Evolutionary conservation across 1,140 invertebrate species (phyloP).

Genomic region (Araneus ventricosus): DNA sequence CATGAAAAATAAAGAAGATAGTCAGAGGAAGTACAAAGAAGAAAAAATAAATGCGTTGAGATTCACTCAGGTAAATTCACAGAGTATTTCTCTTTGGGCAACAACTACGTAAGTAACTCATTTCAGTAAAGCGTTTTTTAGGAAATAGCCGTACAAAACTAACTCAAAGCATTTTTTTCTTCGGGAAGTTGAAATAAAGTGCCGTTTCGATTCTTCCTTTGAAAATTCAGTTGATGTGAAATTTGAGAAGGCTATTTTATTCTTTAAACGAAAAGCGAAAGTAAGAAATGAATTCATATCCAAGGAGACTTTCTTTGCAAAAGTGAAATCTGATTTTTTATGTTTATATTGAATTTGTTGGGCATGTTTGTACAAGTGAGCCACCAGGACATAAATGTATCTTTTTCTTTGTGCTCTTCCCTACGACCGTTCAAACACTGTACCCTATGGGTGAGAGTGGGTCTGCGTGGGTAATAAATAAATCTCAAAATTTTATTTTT

Average conservation of each 20-base stretch:
- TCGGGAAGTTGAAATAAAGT: background rate
- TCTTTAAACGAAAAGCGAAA: background rate
- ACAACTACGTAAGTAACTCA: slow-evolving; percentile 7
- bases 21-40: background rate
- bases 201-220: background rate
- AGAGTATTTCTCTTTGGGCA: background rate
- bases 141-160: background rate
- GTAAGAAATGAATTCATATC: background rate
- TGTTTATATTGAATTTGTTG: no score
- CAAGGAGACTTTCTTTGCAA: background rate
- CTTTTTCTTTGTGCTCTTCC: no score
- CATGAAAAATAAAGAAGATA: background rate
- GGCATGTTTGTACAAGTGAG: no score
- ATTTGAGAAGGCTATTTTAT: background rate
- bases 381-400: no score
- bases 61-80: background rate
- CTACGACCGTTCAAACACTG: no score
- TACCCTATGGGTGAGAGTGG: no score
- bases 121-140: background rate
- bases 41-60: background rate
- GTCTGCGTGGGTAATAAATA: no score
- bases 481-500: no score
- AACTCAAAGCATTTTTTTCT: background rate
- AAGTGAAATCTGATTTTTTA: no score
- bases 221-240: background rate